Evolutionary conservation across 92 coral and sea anemone species (phyloP), one percentile per base, ranked within the genome.

Genomic region (Porites evermanni): DNA sequence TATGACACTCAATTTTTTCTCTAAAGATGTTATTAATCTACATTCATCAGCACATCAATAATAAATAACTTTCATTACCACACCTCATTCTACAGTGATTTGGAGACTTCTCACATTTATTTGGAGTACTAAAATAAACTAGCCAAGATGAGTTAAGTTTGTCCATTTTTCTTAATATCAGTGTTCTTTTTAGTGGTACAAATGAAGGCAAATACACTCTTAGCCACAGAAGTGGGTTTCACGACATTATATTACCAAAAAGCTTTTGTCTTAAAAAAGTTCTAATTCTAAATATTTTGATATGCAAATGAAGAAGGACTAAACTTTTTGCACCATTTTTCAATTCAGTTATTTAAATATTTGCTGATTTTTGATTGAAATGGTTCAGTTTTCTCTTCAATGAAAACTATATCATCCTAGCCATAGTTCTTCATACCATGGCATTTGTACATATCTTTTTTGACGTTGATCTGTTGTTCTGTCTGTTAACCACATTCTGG

Each of bases 21-120:
- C 65, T 26, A 61, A 63, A 52, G 64, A 74, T 73, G 47, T 83
- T 83, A 70, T 83, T 83, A 70, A 83, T 73, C 79, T 73, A 21
- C 87, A 63, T 61, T 64, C 86, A 64, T 56, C n/a, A 51, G 32
- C 24, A 32, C 26, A 83, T 83, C 24, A 83, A 83, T 83, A 61
- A 83, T 83, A 50, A 72, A 83, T 61, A 23, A 51, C 73, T 50
- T 78, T 83, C 24, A 19, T 32, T 13, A 52, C 87, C 87, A 63
- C 87, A 73, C 87, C 80, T 54, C 64, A 59, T 20, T 29, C 60
- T 74, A 70, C 84, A 50, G 75, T 83, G 87, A 83, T 83, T 83
- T 83, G 5, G 60, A n/a, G 80, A 74, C 60, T 64, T 24, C 63
- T 47, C 6, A 47, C 26, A 83, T 44, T 47, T 83, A 59, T 17